Evolutionary conservation across 2,888 invertebrate species (phyloP), one percentile per base, ranked within the genome.

Genomic region (Lepidochitona cinerea): DNA sequence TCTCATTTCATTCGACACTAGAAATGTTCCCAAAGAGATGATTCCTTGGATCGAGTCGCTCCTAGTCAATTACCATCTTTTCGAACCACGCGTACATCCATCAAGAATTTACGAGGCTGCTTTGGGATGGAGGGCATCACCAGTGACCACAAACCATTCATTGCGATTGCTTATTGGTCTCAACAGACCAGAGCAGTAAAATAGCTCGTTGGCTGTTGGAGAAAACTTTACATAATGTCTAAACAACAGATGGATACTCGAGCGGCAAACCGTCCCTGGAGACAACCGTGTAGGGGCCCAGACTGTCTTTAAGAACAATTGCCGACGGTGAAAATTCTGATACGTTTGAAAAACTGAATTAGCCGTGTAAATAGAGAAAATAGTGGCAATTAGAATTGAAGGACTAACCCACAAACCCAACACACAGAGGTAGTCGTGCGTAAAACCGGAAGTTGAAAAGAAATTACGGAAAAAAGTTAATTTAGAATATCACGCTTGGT

Each of bases 1-100:
- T 59, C 59, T 59, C 59, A 59, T 59, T 59, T 59, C 59, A 32
- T 59, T 59, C 59, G 59, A 59, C 59, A 59, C 59, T 29, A 32
- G 59, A 29, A 59, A 59, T 59, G 23, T 59, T 59, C 59, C 59
- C 59, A 59, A 29, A 59, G 59, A 59, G 59, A 59, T 59, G 29
- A 59, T 59, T 59, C 59, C 59, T 23, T 59, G 59, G 29, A 59
- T 59, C 59, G 59, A 23, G 59, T 29, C 59, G 59, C 59, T 59
- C 59, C 59, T 59, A 59, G 59, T 29, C 59, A 59, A 59, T 59
- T 59, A 59, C 59, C 26, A 26, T 23, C 23, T 23, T 23, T 59
- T 26, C 59, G 26, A 59, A 26, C 59, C 23, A 29, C 23, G 59
- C 59, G 26, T 32, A 59, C 59, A 59, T 59, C 59, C 59, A 59